Evolutionary conservation across 2,797 vertebrate species (phyloP).

Genomic region (Ficedula albicollis): DNA sequence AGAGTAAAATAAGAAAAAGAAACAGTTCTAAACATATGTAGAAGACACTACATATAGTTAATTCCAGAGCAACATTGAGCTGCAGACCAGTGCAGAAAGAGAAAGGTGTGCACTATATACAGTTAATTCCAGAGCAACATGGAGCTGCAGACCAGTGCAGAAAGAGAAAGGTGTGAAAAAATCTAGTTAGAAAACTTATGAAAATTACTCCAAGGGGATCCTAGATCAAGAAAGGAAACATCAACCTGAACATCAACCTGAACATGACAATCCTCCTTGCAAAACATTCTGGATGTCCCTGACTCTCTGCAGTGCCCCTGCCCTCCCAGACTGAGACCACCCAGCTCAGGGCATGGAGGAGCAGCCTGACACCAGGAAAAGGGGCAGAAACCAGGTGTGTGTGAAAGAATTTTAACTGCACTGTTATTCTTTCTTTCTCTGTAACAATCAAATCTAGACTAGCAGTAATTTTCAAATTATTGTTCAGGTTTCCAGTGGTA

Average conservation of each 20-base stretch:
- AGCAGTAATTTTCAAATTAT: background rate
- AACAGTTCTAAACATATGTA: background rate
- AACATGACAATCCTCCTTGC: accelerated
- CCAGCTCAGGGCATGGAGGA: background rate
- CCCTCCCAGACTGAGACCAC: background rate
- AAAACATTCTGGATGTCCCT: background rate
- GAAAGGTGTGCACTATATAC: background rate
- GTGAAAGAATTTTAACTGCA: background rate
- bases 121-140: background rate
- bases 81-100: background rate
- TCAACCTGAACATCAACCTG: background rate
- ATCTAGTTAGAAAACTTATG: accelerated
- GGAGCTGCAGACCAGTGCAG: background rate
- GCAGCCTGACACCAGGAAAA: background rate
- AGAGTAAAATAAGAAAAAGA: background rate
- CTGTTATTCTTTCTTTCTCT: background rate
- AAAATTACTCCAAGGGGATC: background rate
- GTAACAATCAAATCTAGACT: background rate
- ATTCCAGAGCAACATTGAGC: background rate
- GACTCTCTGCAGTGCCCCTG: accelerated
- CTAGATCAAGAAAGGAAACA: background rate
- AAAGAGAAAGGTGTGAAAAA: background rate
- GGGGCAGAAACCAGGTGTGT: background rate
- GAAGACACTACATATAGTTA: background rate
- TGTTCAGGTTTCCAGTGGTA: background rate